Evolutionary conservation across 1,140 invertebrate species (phyloP).

Genomic region (Pomacea maculata): DNA sequence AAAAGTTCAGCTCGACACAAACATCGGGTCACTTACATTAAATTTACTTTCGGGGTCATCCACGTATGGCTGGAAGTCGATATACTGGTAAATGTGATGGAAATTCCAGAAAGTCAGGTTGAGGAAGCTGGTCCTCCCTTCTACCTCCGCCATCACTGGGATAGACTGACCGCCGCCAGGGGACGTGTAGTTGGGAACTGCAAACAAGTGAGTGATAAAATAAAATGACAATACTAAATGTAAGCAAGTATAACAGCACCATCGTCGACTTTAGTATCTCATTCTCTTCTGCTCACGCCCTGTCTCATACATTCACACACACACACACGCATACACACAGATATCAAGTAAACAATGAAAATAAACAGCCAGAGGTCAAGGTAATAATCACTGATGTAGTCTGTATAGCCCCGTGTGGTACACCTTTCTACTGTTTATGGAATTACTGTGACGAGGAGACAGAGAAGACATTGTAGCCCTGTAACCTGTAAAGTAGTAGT

Average conservation of each 20-base stretch:
- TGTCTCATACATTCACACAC: not conserved
- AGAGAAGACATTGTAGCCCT: not conserved
- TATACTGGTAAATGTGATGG: conserved; percentile 3
- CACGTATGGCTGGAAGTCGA: not conserved
- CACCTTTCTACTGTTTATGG: not conserved
- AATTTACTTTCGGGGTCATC: not conserved
- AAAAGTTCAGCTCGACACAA: too few relatives aligned
- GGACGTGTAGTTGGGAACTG: conserved; percentile 10
- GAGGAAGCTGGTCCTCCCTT: not conserved
- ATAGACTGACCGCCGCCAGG: conserved; percentile 1
- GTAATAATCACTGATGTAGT: not conserved
- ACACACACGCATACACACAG: not conserved
- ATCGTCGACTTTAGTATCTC: not conserved
- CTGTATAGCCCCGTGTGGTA: not conserved
- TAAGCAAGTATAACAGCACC: not conserved
- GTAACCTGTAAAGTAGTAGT: not conserved
- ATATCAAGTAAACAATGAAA: not conserved
- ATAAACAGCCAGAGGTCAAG: not conserved
- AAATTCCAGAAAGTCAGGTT: not conserved
- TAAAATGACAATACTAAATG: not conserved
- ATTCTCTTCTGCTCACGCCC: not conserved
- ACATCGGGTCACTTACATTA: not conserved
- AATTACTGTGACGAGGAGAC: not conserved
- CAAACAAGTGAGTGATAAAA: not conserved
- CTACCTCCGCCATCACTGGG: conserved; percentile 5